Conservation (phyloP, 1,140 invertebrate genomes). For the Heliothis virescens region DNA sequence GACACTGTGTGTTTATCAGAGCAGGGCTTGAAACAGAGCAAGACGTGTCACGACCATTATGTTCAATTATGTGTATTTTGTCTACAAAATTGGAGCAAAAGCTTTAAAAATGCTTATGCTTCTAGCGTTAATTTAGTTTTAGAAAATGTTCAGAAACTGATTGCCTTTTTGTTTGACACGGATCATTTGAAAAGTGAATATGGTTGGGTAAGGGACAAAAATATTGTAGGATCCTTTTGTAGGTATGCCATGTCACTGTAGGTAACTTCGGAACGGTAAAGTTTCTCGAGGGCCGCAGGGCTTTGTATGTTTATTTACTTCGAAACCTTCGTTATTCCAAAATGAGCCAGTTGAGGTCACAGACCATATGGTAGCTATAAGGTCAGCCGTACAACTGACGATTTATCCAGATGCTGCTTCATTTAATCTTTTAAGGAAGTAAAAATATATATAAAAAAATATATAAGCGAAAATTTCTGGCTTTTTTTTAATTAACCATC, state of each 20-base stretch:
- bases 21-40: constrained; percentile 28
- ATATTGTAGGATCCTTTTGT: no score
- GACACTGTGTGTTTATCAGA: constrained; percentile 12
- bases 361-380: constrained; percentile 23
- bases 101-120: no score
- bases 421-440: not conserved
- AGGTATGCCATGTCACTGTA: no score
- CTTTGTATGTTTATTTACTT: not conserved
- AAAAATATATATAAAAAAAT: no score
- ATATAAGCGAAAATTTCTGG: no score
- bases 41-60: constrained; percentile 28
- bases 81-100: not conserved
- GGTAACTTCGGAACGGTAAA: no score
- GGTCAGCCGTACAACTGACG: not conserved
- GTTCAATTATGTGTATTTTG: not conserved
- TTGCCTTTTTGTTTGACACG: no score
- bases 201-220: no score
- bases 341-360: constrained; percentile 9
- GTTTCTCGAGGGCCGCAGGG: not conserved
- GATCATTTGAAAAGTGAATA: no score
- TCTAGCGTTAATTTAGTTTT: no score
- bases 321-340: constrained; percentile 24
- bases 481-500: no score
- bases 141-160: no score
- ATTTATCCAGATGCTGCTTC: not conserved